Evolutionary conservation across 1,140 invertebrate species (phyloP).

Genomic region (Drosophila santomea): DNA sequence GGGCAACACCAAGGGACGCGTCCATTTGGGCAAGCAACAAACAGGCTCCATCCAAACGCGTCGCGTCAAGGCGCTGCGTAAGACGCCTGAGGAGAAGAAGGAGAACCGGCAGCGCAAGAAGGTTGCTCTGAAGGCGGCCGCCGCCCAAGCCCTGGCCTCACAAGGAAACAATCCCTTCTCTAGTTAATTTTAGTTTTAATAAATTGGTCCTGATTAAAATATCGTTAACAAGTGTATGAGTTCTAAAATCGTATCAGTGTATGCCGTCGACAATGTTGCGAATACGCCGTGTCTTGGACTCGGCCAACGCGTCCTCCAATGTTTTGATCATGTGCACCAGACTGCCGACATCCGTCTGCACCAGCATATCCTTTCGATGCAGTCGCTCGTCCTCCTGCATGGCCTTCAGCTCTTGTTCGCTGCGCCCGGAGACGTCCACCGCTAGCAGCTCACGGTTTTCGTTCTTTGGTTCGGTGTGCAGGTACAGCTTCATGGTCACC

Average conservation of each 20-base stretch:
- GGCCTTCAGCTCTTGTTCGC: conserved; percentile 45
- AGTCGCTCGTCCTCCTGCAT: conserved; percentile 71
- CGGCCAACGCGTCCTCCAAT: conserved; percentile 72
- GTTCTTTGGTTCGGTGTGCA: conserved; percentile 79
- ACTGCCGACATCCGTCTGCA: conserved; percentile 76
- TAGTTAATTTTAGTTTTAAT: conserved; percentile 70
- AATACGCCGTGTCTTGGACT: conserved; percentile 76
- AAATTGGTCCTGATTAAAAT: conserved; percentile 78
- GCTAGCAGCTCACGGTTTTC: conserved; percentile 74
- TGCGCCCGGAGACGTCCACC: conserved; percentile 44
- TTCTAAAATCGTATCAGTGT: conserved; percentile 59
- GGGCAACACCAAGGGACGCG: conserved; percentile 94
- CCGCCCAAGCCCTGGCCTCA: conserved; percentile 53
- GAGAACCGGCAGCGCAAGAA: conserved; percentile 86
- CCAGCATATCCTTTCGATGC: conserved; percentile 76
- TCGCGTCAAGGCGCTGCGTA: conserved; percentile 97
- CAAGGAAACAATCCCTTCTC: conserved; percentile 31
- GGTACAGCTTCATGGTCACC: conserved; percentile 74
- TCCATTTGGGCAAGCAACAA: conserved; percentile 97
- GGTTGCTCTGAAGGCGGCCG: conserved; percentile 67
- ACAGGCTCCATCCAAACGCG: conserved; percentile 94
- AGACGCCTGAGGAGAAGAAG: conserved; percentile 89
- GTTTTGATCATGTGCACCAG: conserved; percentile 74
- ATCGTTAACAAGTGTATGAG: conserved; percentile 44
- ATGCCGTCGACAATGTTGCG: conserved; percentile 75